Percentiles rank a stretch among this genome's conserved stretches.
phyloP scores from a whole-genome alignment of 2,888 invertebrate species.

The Drosophila conformis region DNA sequence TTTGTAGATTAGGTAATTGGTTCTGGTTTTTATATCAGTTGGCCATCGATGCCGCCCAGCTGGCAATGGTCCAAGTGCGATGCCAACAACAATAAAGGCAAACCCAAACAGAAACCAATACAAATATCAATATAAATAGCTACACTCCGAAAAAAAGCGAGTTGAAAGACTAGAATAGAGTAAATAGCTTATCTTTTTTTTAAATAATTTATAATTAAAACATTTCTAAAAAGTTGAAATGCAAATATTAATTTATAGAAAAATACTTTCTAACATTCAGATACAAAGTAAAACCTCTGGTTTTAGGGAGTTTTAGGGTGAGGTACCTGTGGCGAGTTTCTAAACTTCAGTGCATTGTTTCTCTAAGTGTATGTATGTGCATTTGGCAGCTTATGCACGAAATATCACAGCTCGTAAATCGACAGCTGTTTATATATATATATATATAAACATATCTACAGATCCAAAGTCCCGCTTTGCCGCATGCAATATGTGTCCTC shows the following conservation, averaged over 20 bases:
- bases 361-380: constrained; percentile 23
- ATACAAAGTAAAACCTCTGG: too few species aligned
- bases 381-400: constrained; percentile 64
- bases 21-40: constrained; percentile 45
- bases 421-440: constrained; percentile 31
- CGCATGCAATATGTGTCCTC: constrained; percentile 44
- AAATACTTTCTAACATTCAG: background rate
- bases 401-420: constrained; percentile 77
- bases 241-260: constrained; percentile 5
- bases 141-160: background rate
- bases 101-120: constrained; percentile 4
- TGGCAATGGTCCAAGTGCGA: constrained; percentile 40
- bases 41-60: constrained; percentile 60
- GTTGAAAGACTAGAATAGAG: background rate
- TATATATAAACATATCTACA: background rate
- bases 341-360: background rate
- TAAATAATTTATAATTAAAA: too few species aligned
- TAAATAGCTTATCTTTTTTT: background rate
- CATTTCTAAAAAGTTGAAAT: background rate
- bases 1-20: constrained; percentile 43
- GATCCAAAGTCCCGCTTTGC: constrained; percentile 7
- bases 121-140: background rate
- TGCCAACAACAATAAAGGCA: constrained; percentile 5
- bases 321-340: background rate
- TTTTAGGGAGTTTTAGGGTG: too few species aligned